Base-by-base conservation (phyloP, 2,888 invertebrate genomes). In the Agelastica alni region DNA sequence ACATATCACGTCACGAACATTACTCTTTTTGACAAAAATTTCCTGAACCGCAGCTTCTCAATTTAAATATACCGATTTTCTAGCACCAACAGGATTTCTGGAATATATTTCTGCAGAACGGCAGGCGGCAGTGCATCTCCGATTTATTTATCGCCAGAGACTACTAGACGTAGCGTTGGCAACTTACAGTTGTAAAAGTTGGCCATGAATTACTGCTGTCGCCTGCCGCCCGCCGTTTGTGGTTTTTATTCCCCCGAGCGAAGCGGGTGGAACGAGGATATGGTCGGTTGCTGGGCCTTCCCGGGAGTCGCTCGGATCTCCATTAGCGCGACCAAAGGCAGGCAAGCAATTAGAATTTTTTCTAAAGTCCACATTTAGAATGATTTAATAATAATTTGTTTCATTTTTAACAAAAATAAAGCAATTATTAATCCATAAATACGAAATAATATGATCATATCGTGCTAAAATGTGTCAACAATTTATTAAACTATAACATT, bases 121-220 rank as follows among this genome's bases (percentile, higher is more conserved):
- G 58, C 60, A 59, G 12, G n/a, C 20, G 58, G 55, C 55, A 56
- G 58, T 58, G 60, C 62, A 46, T 51, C 56, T 48, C 56, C 46
- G 26, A 18, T 59, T 61, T 62, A 61, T 64, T 63, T 66, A 61
- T 66, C 62, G 59, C 59, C 48, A 55, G 52, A 53, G 12, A 47
- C 59, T 34, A 14, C 16, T 34, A 34, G 63, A 60, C 65, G 34
- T 34, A 63, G 51, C 54, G 62, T 54, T 62, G 62, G 61, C 67
- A 61, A 62, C 59, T 62, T 63, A 58, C 61, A 63, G 59, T 62
- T 59, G 62, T 63, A 64, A 64, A 65, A 67, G 59, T 39, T 62
- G 56, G 56, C 57, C 51, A 59, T 62, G 62, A 65, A 65, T 65
- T 67, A 63, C n/a, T 26, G 9, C 26, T 26, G 26, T 9, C 26